Evolutionary conservation across 2,888 invertebrate genomes (phyloP), one percentile per base, ranked within the genome.

Genomic region (Patella depressa): DNA sequence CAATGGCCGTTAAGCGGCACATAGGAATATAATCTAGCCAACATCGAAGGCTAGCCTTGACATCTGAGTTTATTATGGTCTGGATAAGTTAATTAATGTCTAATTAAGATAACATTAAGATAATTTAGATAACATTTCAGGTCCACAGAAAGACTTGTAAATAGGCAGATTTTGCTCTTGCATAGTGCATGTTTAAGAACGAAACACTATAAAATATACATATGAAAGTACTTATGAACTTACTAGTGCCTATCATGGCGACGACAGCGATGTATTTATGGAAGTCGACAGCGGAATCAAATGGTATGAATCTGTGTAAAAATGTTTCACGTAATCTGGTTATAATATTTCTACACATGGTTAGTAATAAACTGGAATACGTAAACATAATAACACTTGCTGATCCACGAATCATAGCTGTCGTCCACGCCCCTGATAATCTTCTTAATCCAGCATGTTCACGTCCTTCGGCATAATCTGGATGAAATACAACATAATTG

Each of bases 301-400:
- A 94, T 2, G 94, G 94, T 78, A 94, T 92, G 86, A 93, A 93
- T 73, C 92, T 90, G 83, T 93, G 93, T 4, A 93, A 88, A 81
- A 93, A 89, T 0, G 94, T 94, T 80, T 94, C 94, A 78, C 94
- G 89, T 24, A 94, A 88, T 80, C 91, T 87, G 1, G 94, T 94
- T 74, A 94, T 93, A n/a, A 92, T 91, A 87, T 94, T 94, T 72
- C 93, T 91, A 83, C 94, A 94, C 94, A 94, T 94, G 7, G 94
- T 94, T 2, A 94, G 87, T 65, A 94, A 89, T 12, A 94, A 89
- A 5, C 93, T 92, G 3, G 93, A 93, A 88, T 93, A 94, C 24
- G 93, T 92, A 86, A 94, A 94, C 93, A 94, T 94, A 93, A 94
- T 93, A 14, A 93, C 94, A 55, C 94, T 94, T 7, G 94, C 94